Percentiles rank a stretch among this genome's conserved stretches.
These are phyloP conservation scores for Physocephala rufipes DNA, from an alignment of 2,888 invertebrate species.

Conservation along the genomic window DNA sequence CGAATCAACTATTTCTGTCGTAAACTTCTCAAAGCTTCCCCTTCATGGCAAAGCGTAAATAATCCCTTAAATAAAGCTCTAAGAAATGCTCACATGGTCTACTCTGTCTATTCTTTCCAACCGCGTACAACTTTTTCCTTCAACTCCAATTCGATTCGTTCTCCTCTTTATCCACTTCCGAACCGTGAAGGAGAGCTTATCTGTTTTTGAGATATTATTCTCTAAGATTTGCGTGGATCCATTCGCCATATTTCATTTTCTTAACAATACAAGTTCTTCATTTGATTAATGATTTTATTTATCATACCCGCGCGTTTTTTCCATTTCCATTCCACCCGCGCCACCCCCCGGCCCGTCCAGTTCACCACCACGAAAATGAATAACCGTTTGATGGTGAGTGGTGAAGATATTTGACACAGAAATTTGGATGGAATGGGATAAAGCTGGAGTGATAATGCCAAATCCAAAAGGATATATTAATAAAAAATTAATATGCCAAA, in stretches of 20 bases:
- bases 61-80: conserved; percentile 31
- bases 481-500: conserved; percentile 23
- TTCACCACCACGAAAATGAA: background rate
- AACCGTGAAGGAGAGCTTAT: background rate
- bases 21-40: background rate
- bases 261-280: conserved; percentile 46
- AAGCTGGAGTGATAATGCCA: background rate
- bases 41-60: conserved; percentile 28
- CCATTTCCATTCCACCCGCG: background rate
- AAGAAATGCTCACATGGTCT: conserved; percentile 5
- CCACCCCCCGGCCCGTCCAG: background rate
- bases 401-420: background rate
- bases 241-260: conserved; percentile 47
- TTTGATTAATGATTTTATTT: conserved; percentile 49
- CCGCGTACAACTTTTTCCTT: background rate
- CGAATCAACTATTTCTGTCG: conserved; percentile 6
- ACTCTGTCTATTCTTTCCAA: background rate
- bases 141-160: background rate
- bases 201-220: conserved; percentile 31
- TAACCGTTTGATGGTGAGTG: background rate
- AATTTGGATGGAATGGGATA: background rate
- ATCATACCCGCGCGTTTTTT: conserved; percentile 29
- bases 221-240: conserved; percentile 33
- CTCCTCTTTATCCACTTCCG: conserved; percentile 1
- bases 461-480: conserved; percentile 24